Base-by-base conservation (phyloP, 2,888 invertebrate genomes). In the Furcula furcula region DNA sequence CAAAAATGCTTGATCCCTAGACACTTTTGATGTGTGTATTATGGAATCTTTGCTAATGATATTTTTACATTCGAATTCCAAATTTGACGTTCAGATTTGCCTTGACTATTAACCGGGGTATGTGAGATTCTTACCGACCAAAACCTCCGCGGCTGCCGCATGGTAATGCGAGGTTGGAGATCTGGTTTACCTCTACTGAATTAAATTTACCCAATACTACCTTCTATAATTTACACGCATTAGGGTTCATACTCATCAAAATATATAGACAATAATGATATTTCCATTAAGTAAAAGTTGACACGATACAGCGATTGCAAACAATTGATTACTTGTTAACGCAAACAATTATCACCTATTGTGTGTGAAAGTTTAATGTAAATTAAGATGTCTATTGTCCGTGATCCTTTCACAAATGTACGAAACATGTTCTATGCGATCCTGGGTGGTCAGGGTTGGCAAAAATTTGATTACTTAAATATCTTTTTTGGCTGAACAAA, bases 341-440 rank as follows among this genome's bases (percentile, higher is more conserved):
- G 37, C 48, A 47, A 47, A 40, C 36, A 59, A 56, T 56, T 52
- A 59, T 32, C 29, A 29, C 13, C 48, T 44, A 59, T 56, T 56
- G 56, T 59, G 18, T 23, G 39, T 25, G 31, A 35, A 25, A 14
- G 10, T 11, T 26, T 12, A 26, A 14, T 26, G 14, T 26, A 14
- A 1, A 26, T 26, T 26, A 26, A 26, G 26, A 26, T 15, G 29
- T 30, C 25, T 40, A 36, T 16, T 28, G 32, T 36, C 31, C 13
- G 25, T 26, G 36, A 40, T 42, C 34, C 56, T 51, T 55, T 52
- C 52, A 51, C 40, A 46, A 26, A 26, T 26, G n/a, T 25, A 25
- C 14, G 30, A 30, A 25, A 22, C 26, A 4, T 26, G 26, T 26
- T 26, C 9, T 26, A 7, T 14, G 14, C 7, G n/a, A 26, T 26